Evolutionary conservation across 2,113 vertebrate species (phyloP), one percentile per base, ranked within the genome.

Genomic region (Noturus placidus): DNA sequence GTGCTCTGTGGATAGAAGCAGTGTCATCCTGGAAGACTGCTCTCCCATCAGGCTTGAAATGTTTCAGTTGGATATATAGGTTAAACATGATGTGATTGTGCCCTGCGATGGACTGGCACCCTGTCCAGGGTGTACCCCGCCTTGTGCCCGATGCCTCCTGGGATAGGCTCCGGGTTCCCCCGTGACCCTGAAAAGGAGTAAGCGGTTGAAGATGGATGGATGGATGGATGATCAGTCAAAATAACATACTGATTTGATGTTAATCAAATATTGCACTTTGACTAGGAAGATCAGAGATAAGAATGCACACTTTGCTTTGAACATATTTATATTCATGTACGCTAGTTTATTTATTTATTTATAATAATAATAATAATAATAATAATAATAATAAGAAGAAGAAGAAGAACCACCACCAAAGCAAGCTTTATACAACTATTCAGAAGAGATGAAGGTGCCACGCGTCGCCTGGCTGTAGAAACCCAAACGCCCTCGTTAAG

Each of bases 391-490:
- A n/a, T n/a, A n/a, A n/a, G n/a, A n/a, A n/a, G n/a, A n/a, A n/a
- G n/a, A n/a, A n/a, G n/a, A n/a, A n/a, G n/a, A n/a, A n/a, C n/a
- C n/a, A n/a, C n/a, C n/a, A n/a, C 0, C 30, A 56, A 14, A 20
- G 8, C 17, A 38, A 38, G 14, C 10, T 57, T 35, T 57, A 10
- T 15, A 56, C 54, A 33, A 57, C 17, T 84, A 25, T 70, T 8
- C 63, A 27, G 82, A 35, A 70, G 15, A 70, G 17, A 70, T 70
- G 65, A 25, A 78, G 0, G 27, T 79, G 74, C 74, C 56, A 78
- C 85, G 85, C 85, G 76, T 78, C 59, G 17, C 46, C 57, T 86
- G 56, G 52, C 69, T 85, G 33, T 7, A 61, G 17, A 46, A 85
- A n/a, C 42, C 54, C 27, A 69, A 54, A 52, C 63, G 63, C 63